These are phyloP conservation scores for Eospalax fontanierii DNA, from an alignment of 2,797 vertebrate species.

Conservation along the genomic window DNA sequence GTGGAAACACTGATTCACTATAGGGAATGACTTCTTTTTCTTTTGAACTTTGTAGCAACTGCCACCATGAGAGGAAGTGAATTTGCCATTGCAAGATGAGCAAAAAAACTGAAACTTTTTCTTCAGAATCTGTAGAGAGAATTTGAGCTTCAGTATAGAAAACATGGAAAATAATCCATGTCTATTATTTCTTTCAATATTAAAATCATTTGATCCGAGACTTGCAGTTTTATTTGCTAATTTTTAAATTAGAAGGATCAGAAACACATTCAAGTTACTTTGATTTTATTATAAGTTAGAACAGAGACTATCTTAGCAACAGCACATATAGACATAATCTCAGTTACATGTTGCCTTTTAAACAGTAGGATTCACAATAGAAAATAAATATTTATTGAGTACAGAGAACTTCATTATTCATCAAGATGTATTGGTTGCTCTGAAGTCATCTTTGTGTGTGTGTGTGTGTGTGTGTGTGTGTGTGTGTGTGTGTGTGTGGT, in stretches of 20 bases:
- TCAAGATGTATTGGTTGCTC: neutral
- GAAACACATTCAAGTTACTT: neutral
- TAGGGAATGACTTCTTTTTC: neutral
- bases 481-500: too few relatives aligned
- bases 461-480: too few relatives aligned
- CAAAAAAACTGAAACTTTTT: neutral
- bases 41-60: neutral
- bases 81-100: neutral
- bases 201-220: neutral
- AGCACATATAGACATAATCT: neutral
- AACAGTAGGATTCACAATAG: neutral
- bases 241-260: neutral
- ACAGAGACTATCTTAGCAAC: neutral
- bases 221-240: neutral
- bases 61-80: neutral
- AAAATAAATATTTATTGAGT: neutral
- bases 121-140: neutral
- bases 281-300: neutral
- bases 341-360: neutral
- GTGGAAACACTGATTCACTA: neutral
- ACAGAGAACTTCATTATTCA: neutral
- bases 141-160: neutral
- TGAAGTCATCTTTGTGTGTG: neutral
- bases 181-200: slow-evolving; percentile 14
- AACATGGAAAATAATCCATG: neutral